Conservation (phyloP, 2,113 vertebrate species). For the Oreochromis niloticus region DNA sequence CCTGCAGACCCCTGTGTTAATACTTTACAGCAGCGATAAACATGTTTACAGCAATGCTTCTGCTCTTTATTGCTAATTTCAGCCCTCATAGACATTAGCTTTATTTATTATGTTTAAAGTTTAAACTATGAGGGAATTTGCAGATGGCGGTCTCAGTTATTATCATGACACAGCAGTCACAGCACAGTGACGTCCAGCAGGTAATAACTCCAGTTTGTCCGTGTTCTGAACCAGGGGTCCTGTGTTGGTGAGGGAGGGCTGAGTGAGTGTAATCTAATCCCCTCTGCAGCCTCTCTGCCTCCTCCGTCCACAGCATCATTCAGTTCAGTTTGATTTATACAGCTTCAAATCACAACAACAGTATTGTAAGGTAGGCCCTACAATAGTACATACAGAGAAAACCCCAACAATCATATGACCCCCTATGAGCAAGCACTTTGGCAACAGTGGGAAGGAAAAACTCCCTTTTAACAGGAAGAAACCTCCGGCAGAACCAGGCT, state of each 20-base stretch:
- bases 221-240: neutral
- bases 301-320: neutral
- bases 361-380: fast-evolving
- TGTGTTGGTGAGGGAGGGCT: neutral
- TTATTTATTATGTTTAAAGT: neutral
- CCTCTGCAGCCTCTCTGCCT: neutral
- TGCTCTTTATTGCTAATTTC: neutral
- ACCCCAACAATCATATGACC: neutral
- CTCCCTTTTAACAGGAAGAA: too few relatives aligned
- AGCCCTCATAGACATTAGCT: fast-evolving
- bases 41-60: neutral
- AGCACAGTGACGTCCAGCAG: neutral
- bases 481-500: too few relatives aligned
- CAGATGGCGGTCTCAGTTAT: neutral
- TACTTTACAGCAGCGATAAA: neutral
- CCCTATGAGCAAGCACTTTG: too few relatives aligned
- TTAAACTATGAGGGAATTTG: neutral
- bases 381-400: neutral
- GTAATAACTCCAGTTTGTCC: neutral
- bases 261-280: neutral
- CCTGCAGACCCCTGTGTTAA: neutral
- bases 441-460: too few relatives aligned
- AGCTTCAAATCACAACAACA: neutral
- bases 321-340: neutral
- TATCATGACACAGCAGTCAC: neutral